Base-by-base conservation (phyloP, 2,888 invertebrate species). In the Formica aserva region DNA sequence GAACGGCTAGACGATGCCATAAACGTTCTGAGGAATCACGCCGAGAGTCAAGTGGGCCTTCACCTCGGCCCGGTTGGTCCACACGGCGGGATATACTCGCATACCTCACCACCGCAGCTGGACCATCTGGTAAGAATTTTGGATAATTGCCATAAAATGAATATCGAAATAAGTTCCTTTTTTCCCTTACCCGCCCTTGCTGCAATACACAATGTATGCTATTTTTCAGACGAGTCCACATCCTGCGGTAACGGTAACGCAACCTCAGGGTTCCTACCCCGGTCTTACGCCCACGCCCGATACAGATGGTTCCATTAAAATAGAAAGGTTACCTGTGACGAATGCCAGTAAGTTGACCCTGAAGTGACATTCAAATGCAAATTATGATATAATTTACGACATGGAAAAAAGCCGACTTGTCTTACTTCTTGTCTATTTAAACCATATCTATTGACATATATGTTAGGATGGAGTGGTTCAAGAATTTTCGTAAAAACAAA, bases 1-100 rank as follows among this genome's bases (percentile, higher is more conserved):
- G 99, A 99, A 95, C 96, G 98, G 87, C 95, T 99, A 93, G 99
- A 99, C 94, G 99, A 99, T 95, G 99, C 99, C 87, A 98, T 99
- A 93, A 98, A 98, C 95, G 98, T 99, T 82, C 95, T 99, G 91
- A 97, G 98, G 93, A 98, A 98, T 95, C 99, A 99, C 95, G 98
- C 98, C 76, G 98, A 98, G 95, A 98, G 98, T 85, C 97, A 98
- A 91, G 95, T 97, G 88, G 95, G 96, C 45, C 93, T 94, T 87
- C 94, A 95, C 84, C 91, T 95, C 52, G 93, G 92, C 81, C 93
- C 94, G 38, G 94, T 94, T 35, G 94, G 94, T 95, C 96, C 95
- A 93, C 96, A 94, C 95, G 96, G 92, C 94, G 95, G 93, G 94
- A 95, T 94, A 74, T 94, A 94, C 90, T 94, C 95, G 94, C 95